Evolutionary conservation across 2,888 invertebrate species (phyloP).

Genomic region (Hedya salicella): DNA sequence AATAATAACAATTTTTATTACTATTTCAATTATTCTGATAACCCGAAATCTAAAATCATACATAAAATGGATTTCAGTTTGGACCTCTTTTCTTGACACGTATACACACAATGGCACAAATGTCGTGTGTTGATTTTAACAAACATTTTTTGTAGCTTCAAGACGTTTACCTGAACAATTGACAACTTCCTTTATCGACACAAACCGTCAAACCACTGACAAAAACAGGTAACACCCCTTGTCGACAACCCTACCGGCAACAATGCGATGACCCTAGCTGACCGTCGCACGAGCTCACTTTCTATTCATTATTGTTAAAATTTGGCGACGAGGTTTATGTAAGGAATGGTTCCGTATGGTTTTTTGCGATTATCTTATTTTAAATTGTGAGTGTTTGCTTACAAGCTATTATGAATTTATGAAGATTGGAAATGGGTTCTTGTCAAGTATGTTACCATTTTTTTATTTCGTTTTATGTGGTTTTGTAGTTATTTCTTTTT

Average conservation of each 20-base stretch:
- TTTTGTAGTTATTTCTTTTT: no score
- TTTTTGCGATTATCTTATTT: neutral
- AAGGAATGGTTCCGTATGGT: slow-evolving; percentile 1
- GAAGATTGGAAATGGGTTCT: no score
- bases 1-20: no score
- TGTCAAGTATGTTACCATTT: no score
- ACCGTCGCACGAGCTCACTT: slow-evolving; percentile 36
- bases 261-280: slow-evolving; percentile 34
- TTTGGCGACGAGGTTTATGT: slow-evolving; percentile 12
- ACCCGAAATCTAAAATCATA: no score
- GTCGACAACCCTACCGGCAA: slow-evolving; percentile 13
- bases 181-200: slow-evolving; percentile 1
- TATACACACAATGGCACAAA: no score
- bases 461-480: no score
- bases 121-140: neutral
- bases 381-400: neutral
- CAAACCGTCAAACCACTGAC: slow-evolving; percentile 15
- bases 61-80: no score
- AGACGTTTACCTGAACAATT: slow-evolving; percentile 7
- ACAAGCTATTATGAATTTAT: no score
- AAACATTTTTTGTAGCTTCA: slow-evolving; percentile 14
- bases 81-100: no score
- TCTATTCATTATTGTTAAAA: slow-evolving; percentile 10
- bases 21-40: no score
- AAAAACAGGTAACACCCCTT: slow-evolving; percentile 22